Evolutionary conservation across 1,140 invertebrate species (phyloP), one percentile per base, ranked within the genome.

Genomic region (Eurytemora carolleeae): DNA sequence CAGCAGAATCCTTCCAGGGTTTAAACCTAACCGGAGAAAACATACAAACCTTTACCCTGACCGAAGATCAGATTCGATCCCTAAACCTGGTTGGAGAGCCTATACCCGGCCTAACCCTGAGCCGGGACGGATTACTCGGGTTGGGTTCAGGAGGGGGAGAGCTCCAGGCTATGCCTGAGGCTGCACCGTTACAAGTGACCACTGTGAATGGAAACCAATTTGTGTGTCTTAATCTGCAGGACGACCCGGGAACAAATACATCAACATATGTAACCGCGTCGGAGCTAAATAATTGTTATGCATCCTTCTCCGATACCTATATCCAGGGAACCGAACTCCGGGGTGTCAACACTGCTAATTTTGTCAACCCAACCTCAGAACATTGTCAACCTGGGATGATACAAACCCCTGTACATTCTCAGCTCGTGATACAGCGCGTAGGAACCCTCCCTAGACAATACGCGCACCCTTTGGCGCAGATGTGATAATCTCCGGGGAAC

Each of bases 191-290:
- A 2, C 59, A 61, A 24, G 59, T 61, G n/a, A 61, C 59, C 16
- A 61, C 59, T 15, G 20, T 61, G 18, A 61, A 61, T 55, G 59
- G 59, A 24, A 61, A 55, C 26, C 59, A 61, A n/a, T 61, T 61
- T 55, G 44, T 61, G 18, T 61, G 59, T 54, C 53, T 61, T 20
- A 61, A 61, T 55, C 20, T 61, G n/a, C 25, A 61, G 3, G 19
- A 59, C 18, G 24, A 59, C 31, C 19, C 18, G n/a, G 31, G 31
- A 44, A 44, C 7, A 7, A 44, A 44, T n/a, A 44, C 31, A 44
- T 44, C 31, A 44, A 44, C 31, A n/a, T 44, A 44, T 44, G 31
- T 44, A 44, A n/a, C 31, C 7, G 31, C 31, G 7, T 44, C 31
- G 7, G 31, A 44, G 7, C 31, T 44, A 7, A 7, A 44, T 44